Conservation (phyloP, 2,888 invertebrate genomes). For the Bhutanitis thaidina region DNA sequence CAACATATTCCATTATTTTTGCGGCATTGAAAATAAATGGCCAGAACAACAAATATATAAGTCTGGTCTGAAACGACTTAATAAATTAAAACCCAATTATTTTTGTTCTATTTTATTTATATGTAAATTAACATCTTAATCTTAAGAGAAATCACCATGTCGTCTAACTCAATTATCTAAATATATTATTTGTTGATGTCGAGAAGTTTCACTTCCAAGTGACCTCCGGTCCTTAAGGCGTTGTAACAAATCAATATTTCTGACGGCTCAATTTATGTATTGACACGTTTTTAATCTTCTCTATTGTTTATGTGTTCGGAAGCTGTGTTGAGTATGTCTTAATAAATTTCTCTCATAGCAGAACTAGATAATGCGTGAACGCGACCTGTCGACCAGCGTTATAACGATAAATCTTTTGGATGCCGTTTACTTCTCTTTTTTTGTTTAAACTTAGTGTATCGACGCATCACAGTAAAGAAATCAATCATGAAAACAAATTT, state of each 20-base stretch:
- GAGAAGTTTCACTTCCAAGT: slow-evolving; percentile 35
- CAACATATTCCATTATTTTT: too few species aligned
- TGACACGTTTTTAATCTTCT: slow-evolving; percentile 74
- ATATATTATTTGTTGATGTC: slow-evolving; percentile 37
- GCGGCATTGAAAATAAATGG: not conserved
- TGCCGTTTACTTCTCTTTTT: slow-evolving; percentile 49
- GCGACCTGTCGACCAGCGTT: slow-evolving; percentile 34
- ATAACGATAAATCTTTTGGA: slow-evolving; percentile 66
- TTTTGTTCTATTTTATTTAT: slow-evolving; percentile 13
- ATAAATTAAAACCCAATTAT: slow-evolving; percentile 19
- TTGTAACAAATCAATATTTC: slow-evolving; percentile 67
- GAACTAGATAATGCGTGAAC: slow-evolving; percentile 38
- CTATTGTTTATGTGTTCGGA: slow-evolving; percentile 70
- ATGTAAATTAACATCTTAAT: slow-evolving; percentile 5
- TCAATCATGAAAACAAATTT: slow-evolving; percentile 45
- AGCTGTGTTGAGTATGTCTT: slow-evolving; percentile 55
- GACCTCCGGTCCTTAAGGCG: slow-evolving; percentile 42
- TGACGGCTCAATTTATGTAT: slow-evolving; percentile 76
- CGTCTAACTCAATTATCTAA: slow-evolving; percentile 42
- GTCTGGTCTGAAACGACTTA: not conserved
- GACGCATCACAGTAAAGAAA: slow-evolving; percentile 53
- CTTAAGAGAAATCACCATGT: slow-evolving; percentile 2
- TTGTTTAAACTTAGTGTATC: slow-evolving; percentile 56
- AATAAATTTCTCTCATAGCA: slow-evolving; percentile 57
- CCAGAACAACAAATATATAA: too few species aligned